phyloP scores from a whole-genome alignment of 2,888 invertebrate species.

The Neuroscelio doddi region DNA sequence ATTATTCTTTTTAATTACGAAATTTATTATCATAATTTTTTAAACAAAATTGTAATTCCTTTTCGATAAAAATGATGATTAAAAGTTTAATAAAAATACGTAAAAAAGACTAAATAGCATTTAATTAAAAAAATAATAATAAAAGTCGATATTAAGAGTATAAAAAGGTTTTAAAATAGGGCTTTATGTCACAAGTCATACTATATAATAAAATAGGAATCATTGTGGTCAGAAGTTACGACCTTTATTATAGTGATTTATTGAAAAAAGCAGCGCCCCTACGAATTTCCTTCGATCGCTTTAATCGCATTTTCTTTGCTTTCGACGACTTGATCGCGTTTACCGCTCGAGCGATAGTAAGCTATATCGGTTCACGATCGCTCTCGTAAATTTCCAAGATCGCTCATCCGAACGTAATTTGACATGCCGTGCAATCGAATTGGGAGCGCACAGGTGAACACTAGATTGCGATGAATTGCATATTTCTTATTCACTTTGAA shows the following conservation, averaged over 20 bases:
- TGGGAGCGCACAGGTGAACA: conserved; percentile 35
- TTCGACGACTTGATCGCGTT: conserved; percentile 37
- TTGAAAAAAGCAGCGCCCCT: conserved; percentile 15
- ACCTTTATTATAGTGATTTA: no score
- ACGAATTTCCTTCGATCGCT: conserved; percentile 22
- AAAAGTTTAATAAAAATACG: no score
- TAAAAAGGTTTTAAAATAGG: no score
- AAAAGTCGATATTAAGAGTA: no score
- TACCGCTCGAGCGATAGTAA: conserved; percentile 27
- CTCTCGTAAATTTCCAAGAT: conserved; percentile 25
- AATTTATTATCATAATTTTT: no score
- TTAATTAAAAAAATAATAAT: no score
- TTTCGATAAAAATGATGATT: no score
- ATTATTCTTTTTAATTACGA: no score
- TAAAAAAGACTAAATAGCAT: no score
- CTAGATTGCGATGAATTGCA: conserved; percentile 12
- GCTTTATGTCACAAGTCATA: not conserved
- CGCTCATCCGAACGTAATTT: conserved; percentile 37
- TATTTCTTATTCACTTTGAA: no score
- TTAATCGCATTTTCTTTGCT: conserved; percentile 39
- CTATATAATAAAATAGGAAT: not conserved
- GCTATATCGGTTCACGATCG: conserved; percentile 10
- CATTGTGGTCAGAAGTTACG: conserved; percentile 30
- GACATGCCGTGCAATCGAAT: conserved; percentile 37
- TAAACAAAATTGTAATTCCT: no score